Conservation (phyloP, 2,113 vertebrate species). For the Typhlomys cinereus region DNA sequence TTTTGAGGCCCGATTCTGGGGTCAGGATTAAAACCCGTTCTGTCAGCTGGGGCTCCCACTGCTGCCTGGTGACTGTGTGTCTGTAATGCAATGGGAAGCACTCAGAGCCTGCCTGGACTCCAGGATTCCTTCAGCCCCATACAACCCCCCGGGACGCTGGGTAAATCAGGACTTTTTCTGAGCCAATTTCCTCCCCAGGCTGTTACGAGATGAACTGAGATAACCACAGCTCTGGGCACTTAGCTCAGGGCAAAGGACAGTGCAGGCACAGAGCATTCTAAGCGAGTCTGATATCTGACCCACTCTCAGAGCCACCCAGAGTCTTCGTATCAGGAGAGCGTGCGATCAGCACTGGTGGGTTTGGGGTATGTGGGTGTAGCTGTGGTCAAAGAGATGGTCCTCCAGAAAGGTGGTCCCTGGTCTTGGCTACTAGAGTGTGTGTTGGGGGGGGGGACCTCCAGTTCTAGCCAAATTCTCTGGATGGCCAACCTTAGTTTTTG, state of each 20-base stretch:
- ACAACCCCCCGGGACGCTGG: neutral
- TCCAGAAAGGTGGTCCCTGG: neutral
- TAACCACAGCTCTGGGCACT: neutral
- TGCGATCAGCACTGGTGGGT: neutral
- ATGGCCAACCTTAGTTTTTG: conserved; percentile 10
- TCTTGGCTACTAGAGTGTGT: neutral
- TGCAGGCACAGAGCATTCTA: neutral
- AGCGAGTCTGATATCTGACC: neutral
- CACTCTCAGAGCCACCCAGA: neutral
- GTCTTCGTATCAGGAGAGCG: neutral
- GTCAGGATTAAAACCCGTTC: neutral
- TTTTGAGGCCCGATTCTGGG: neutral
- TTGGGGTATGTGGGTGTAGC: neutral
- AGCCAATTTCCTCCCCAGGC: neutral
- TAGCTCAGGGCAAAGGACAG: neutral
- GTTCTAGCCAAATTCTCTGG: neutral
- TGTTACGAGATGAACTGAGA: neutral
- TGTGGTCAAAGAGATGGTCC: neutral
- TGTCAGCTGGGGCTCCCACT: neutral
- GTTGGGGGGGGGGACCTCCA: neutral
- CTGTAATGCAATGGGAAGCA: neutral
- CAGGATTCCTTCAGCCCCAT: neutral
- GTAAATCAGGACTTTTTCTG: neutral
- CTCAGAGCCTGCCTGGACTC: neutral
- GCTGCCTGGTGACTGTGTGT: neutral